Percentiles rank a stretch among this genome's conserved stretches.
Evolutionary conservation across 2,113 vertebrate species (phyloP).

Genomic region (Cardinalis cardinalis): DNA sequence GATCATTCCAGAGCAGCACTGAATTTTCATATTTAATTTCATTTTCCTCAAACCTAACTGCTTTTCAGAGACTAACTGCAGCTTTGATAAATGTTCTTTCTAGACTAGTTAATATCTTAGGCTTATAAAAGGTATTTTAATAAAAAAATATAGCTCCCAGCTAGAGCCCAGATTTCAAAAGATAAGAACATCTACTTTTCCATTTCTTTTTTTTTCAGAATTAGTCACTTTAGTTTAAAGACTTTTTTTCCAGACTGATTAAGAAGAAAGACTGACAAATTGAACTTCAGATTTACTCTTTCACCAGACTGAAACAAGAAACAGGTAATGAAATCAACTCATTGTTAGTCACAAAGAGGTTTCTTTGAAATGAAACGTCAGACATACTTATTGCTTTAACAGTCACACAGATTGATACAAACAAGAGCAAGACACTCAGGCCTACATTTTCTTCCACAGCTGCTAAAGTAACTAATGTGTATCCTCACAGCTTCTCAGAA

Average conservation of each 20-base stretch:
- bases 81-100: slow-evolving; percentile 54
- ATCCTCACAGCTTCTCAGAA: not conserved
- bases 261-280: slow-evolving; percentile 58
- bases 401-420: slow-evolving; percentile 24
- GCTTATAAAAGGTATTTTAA: slow-evolving; percentile 32
- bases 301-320: slow-evolving; percentile 8
- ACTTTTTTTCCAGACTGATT: slow-evolving; percentile 33
- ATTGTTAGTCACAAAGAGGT: slow-evolving; percentile 40
- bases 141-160: slow-evolving; percentile 20
- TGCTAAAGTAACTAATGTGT: not conserved
- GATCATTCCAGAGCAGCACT: not conserved
- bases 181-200: not conserved
- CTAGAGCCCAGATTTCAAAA: slow-evolving; percentile 14
- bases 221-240: slow-evolving; percentile 31
- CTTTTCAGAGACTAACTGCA: slow-evolving; percentile 28
- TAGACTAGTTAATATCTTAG: slow-evolving; percentile 38
- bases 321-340: slow-evolving; percentile 50
- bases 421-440: not conserved
- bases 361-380: slow-evolving; percentile 55
- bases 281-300: slow-evolving; percentile 53
- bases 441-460: not conserved
- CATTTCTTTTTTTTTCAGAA: not conserved
- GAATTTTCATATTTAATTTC: slow-evolving; percentile 39
- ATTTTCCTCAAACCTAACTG: slow-evolving; percentile 17
- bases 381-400: slow-evolving; percentile 32